phyloP scores from a whole-genome alignment of 2,888 invertebrate genomes.

The Conops quadrifasciatus region DNA sequence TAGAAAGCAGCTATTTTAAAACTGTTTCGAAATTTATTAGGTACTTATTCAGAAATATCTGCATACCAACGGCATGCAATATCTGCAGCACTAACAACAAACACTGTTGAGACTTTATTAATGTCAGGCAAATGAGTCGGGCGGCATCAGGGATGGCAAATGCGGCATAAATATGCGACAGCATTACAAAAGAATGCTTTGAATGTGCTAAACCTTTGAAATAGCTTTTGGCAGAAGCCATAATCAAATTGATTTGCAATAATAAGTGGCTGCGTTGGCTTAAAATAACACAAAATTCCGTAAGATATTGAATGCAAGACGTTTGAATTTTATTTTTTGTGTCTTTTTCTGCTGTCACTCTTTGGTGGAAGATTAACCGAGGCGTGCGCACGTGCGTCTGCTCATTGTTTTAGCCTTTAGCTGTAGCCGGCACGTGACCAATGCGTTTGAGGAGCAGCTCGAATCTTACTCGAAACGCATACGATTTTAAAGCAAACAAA shows the following conservation, averaged over 20 bases:
- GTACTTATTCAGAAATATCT: not conserved
- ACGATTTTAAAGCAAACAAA: not conserved
- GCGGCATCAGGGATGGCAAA: not conserved
- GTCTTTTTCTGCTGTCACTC: not conserved
- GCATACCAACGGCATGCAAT: not conserved
- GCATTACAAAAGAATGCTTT: too few relatives aligned
- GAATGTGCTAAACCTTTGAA: too few relatives aligned
- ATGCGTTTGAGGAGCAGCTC: not conserved
- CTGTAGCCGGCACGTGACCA: not conserved
- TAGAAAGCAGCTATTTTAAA: conserved; percentile 9
- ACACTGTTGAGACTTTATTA: not conserved
- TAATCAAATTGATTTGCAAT: too few relatives aligned
- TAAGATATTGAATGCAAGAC: too few relatives aligned
- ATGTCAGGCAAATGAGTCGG: not conserved
- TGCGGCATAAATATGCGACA: not conserved
- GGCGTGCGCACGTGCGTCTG: not conserved
- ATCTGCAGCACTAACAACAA: too few relatives aligned
- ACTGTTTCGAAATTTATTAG: conserved; percentile 7
- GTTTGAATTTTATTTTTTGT: too few relatives aligned
- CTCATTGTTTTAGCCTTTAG: too few relatives aligned
- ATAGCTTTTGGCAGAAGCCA: too few relatives aligned
- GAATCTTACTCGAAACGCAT: too few relatives aligned
- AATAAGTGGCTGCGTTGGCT: too few relatives aligned
- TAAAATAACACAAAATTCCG: too few relatives aligned
- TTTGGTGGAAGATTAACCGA: not conserved